phyloP scores from a whole-genome alignment of 2,113 vertebrate genomes.

The Romanogobio albipinnatus region DNA sequence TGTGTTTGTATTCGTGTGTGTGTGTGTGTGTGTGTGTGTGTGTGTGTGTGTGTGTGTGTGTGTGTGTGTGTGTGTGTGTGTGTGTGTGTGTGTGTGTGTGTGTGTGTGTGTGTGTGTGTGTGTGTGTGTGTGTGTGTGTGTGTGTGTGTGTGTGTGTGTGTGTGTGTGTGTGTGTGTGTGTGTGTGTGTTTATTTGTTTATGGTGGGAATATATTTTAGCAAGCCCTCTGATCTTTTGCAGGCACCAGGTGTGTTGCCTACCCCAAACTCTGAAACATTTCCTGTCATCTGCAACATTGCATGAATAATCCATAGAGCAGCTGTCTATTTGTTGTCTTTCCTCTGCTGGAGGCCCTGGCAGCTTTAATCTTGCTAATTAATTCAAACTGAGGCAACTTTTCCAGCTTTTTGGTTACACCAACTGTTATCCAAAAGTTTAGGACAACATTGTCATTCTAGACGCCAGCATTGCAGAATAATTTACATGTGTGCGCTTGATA shows the following conservation, averaged over 20 bases:
- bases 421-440: slow-evolving; percentile 37
- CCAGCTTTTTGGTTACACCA: slow-evolving; percentile 31
- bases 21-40: not conserved
- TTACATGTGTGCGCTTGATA: slow-evolving; percentile 4
- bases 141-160: too few relatives aligned
- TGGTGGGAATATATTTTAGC: not conserved
- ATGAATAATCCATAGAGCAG: slow-evolving; percentile 59
- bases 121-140: too few relatives aligned
- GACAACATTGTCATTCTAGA: slow-evolving; percentile 9
- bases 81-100: not conserved
- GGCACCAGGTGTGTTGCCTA: slow-evolving; percentile 23
- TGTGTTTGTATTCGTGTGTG: not conserved
- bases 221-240: slow-evolving; percentile 36
- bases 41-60: not conserved
- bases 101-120: not conserved
- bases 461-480: slow-evolving; percentile 7
- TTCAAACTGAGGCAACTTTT: slow-evolving; percentile 28
- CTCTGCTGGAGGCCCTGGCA: slow-evolving; percentile 47
- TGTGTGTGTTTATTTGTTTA: not conserved
- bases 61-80: not conserved
- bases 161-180: not conserved
- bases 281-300: slow-evolving; percentile 36
- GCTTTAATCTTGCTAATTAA: slow-evolving; percentile 32
- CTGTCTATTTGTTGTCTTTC: slow-evolving; percentile 44
- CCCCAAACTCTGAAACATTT: slow-evolving; percentile 39